Base-by-base conservation (phyloP, 64 coral and sea anemone genomes). In the Catalaphyllia jardinei region DNA sequence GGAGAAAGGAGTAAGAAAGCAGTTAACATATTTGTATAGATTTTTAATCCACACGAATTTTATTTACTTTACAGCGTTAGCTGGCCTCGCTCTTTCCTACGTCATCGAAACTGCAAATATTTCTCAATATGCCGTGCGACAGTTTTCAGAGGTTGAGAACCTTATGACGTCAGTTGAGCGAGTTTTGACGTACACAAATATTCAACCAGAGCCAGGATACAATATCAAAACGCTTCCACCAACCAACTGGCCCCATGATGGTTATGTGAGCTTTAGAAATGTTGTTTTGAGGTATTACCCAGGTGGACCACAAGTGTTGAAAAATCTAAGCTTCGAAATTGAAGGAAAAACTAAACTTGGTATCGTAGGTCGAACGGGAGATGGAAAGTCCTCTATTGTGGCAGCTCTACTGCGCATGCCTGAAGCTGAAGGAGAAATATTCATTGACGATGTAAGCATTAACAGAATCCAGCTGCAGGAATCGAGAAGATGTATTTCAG, bases 321-420 rank as follows among this genome's bases (percentile, higher is more conserved):
- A 86, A 29, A 72, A 73, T 51, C 46, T 86, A 39, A 86, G 18
- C 5, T 86, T 86, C 55, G 83, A 86, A 25, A 67, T 86, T n/a
- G 64, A 52, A 30, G 35, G 19, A 18, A 73, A 54, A 72, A 52
- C 11, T 31, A 72, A 86, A 29, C 39, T 86, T 4, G 83, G 83
- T 51, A 86, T 86, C 27, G 83, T 73, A 2, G 83, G 83, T 6
- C 49, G 49, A 38, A 71, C 86, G 65, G 89, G 80, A 50, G 82
- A 69, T 18, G 89, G 89, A 10, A 91, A 91, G 49, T 91, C 89
- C 4, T 91, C 89, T 64, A 67, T 91, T 17, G 55, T 91, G 12
- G 80, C 52, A 63, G 89, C 89, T 24, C 59, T 91, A 2, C 63
- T 91, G 71, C 51, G 89, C 54, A 91, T 91, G 67, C 50, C 29